Evolutionary conservation across 2,113 vertebrate species (phyloP).

Genomic region (Macquaria ambigua): DNA sequence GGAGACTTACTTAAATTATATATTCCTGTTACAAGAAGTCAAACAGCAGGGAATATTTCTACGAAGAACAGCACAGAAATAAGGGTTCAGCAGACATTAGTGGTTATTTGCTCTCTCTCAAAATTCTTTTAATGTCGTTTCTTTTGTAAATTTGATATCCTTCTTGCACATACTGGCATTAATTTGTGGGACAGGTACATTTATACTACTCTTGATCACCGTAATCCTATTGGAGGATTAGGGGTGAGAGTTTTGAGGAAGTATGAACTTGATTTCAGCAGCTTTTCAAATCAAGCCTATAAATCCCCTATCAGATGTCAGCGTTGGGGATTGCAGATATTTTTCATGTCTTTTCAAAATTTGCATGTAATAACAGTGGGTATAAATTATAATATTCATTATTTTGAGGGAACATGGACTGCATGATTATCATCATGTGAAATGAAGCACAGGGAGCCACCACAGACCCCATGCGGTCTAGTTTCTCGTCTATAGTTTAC

Average conservation of each 20-base stretch:
- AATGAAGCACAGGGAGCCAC: slow-evolving; percentile 6
- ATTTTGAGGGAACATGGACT: neutral
- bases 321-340: neutral
- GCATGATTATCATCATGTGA: neutral
- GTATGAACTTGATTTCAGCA: slow-evolving; percentile 26
- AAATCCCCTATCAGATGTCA: slow-evolving; percentile 38
- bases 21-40: slow-evolving; percentile 47
- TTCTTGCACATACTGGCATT: neutral
- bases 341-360: slow-evolving; percentile 6
- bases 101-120: slow-evolving; percentile 21
- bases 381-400: slow-evolving; percentile 13
- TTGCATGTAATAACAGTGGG: neutral
- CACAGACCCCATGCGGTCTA: slow-evolving; percentile 2
- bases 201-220: slow-evolving; percentile 13
- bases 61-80: slow-evolving; percentile 20
- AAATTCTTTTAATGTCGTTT: slow-evolving; percentile 13
- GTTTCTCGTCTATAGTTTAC: slow-evolving; percentile 1
- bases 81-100: slow-evolving; percentile 35
- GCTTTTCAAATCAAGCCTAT: slow-evolving; percentile 32
- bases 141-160: slow-evolving; percentile 21
- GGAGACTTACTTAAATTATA: slow-evolving; percentile 46
- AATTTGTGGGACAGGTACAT: slow-evolving; percentile 6
- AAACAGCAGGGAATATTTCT: slow-evolving; percentile 36
- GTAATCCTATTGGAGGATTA: slow-evolving; percentile 58
- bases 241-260: slow-evolving; percentile 18